Evolutionary conservation across 2,797 vertebrate species (phyloP).

Genomic region (Serranus cabrilla): DNA sequence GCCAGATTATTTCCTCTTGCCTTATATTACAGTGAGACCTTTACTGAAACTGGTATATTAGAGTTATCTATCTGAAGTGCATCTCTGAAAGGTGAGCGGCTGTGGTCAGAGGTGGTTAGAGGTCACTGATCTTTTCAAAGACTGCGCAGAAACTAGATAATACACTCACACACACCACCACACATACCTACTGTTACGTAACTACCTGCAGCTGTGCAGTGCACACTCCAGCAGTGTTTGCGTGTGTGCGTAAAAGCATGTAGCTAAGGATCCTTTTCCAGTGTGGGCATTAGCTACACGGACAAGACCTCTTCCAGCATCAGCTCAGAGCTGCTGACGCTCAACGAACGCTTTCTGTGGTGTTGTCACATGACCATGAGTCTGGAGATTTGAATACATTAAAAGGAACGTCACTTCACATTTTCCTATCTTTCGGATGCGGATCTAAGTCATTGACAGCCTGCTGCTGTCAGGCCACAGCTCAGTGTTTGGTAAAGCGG

Average conservation of each 20-base stretch:
- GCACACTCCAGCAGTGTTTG: background rate
- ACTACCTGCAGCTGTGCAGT: conserved; percentile 37
- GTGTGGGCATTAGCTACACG: conserved; percentile 32
- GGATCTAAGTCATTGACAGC: background rate
- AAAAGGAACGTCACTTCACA: background rate
- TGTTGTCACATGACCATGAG: background rate
- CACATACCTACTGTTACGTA: conserved; percentile 50
- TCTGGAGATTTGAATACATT: conserved; percentile 43
- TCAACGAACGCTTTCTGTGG: conserved; percentile 14
- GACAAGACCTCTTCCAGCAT: conserved; percentile 10
- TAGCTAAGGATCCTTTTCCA: background rate
- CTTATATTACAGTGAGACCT: conserved; percentile 23
- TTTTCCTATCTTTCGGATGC: conserved; percentile 33
- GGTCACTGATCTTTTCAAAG: conserved; percentile 35
- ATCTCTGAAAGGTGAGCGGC: conserved; percentile 33
- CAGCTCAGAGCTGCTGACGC: conserved; percentile 4
- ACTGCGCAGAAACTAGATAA: conserved; percentile 18
- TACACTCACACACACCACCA: conserved; percentile 6
- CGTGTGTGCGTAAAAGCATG: background rate
- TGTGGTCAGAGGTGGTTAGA: conserved; percentile 32
- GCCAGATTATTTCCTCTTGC: conserved; percentile 29
- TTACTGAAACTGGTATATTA: conserved; percentile 31
- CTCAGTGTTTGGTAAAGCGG: conserved; percentile 22
- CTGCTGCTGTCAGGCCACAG: conserved; percentile 15
- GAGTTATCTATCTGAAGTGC: conserved; percentile 25